Evolutionary conservation across 2,113 vertebrate species (phyloP).

Genomic region (Nesoenas mayeri): DNA sequence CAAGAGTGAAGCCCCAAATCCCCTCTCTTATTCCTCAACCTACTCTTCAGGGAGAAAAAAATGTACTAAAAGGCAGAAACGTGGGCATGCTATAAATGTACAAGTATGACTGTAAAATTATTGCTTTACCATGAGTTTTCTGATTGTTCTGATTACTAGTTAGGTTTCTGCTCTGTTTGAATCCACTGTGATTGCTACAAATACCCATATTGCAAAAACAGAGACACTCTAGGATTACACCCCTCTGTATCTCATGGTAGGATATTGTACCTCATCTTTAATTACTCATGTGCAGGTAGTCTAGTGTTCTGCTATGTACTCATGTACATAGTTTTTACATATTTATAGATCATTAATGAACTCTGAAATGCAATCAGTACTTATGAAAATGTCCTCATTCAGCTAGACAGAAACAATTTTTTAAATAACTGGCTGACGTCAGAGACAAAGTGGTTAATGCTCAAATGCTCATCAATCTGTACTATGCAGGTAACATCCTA

Average conservation of each 20-base stretch:
- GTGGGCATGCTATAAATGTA: background rate
- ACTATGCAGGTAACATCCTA: background rate
- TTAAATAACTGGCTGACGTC: background rate
- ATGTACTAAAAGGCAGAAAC: background rate
- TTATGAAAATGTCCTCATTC: background rate
- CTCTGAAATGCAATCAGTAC: background rate
- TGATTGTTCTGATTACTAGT: background rate
- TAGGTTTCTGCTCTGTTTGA: background rate
- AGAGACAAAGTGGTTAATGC: background rate
- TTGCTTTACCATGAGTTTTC: background rate
- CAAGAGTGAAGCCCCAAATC: background rate
- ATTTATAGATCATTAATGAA: background rate
- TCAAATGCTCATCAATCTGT: background rate
- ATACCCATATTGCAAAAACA: background rate
- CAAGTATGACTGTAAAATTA: background rate
- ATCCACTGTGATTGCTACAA: background rate
- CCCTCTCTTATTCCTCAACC: background rate
- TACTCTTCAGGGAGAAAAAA: background rate
- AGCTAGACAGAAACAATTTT: background rate
- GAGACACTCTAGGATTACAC: background rate
- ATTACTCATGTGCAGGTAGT: background rate
- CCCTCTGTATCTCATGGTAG: accelerated
- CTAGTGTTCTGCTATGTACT: too few species aligned
- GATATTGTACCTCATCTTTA: background rate
- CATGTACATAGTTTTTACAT: background rate